Evolutionary conservation across 1,140 invertebrate species (phyloP).

Genomic region (Ladona fulva): DNA sequence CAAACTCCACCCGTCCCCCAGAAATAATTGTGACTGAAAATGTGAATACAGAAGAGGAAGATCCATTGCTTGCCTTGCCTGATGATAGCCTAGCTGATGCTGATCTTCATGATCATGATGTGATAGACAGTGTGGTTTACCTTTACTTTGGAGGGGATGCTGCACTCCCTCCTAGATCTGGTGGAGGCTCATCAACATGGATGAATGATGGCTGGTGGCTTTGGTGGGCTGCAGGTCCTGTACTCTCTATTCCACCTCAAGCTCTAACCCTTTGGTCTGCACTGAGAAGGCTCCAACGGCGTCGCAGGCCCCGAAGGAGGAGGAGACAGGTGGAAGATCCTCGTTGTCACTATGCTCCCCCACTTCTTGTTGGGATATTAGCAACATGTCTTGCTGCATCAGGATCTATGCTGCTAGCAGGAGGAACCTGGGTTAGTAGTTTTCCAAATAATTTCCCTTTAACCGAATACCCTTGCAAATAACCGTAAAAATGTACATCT

Average conservation of each 20-base stretch:
- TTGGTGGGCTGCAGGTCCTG: neutral
- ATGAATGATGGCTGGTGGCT: conserved; percentile 2
- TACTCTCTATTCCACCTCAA: neutral
- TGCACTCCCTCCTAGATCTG: neutral
- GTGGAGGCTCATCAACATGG: neutral
- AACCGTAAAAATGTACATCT: too few relatives aligned
- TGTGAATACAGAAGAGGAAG: neutral
- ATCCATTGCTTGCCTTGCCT: neutral
- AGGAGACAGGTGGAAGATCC: neutral
- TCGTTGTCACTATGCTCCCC: neutral
- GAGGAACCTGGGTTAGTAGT: neutral
- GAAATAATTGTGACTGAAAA: neutral
- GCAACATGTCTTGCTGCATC: neutral
- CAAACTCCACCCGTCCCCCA: neutral
- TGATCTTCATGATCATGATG: conserved; percentile 41
- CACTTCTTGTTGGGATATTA: neutral
- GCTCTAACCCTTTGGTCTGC: conserved; percentile 2
- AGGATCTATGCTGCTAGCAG: neutral
- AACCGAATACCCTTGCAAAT: too few relatives aligned
- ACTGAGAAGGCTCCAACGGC: neutral
- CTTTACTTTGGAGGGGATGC: conserved; percentile 40
- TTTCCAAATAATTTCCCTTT: neutral
- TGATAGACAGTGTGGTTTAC: conserved; percentile 48
- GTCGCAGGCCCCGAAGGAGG: conserved; percentile 5
- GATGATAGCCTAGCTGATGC: neutral